Base-by-base conservation (phyloP, 2,888 invertebrate species). In the Sarcophaga variegata region DNA sequence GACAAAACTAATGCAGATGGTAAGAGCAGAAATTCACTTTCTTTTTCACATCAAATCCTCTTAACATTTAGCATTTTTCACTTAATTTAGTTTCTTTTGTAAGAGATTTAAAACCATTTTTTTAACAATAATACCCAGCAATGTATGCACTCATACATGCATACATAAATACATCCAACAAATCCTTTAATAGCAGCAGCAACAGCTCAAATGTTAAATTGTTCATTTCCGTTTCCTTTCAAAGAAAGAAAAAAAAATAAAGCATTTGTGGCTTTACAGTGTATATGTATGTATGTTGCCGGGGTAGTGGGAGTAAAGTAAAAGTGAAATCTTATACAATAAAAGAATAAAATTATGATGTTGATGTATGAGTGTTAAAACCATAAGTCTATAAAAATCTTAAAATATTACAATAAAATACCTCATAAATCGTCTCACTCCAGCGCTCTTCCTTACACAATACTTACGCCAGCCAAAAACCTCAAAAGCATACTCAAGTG, bases 1-100 rank as follows among this genome's bases (percentile, higher is more conserved):
- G 79, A 88, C 84, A 90, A 81, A 88, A 89, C 79, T 78, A 85
- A 90, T 85, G 84, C 88, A 86, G 92, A 93, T 89, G 93, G 93
- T 93, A 92, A 92, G 93, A 89, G 81, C 67, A 45, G 25, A 64
- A 64, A 60, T 64, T 75, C 59, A 8, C 47, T 62, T 75, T 76
- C 54, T 79, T 79, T 70, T 79, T 10, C 8, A 37, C 37, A 37
- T 37, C 8, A 83, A 86, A 78, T 78, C 75, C 37, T 10, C 86
- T 83, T 80, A 83, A 80, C 27, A 79, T 67, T 84, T 79, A 66
- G 59, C 74, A 75, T 72, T 59, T 22, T 83, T 67, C 81, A 69
- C 69, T 81, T 77, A 83, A 85, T 72, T 86, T 64, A 66, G 10
- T 75, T 37, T 69, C 77, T 72, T 84, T 83, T 81, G 82, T 78